These are phyloP conservation scores for Pristionchus entomophagus DNA, from an alignment of 2,888 invertebrate species.

Conservation along the genomic window DNA sequence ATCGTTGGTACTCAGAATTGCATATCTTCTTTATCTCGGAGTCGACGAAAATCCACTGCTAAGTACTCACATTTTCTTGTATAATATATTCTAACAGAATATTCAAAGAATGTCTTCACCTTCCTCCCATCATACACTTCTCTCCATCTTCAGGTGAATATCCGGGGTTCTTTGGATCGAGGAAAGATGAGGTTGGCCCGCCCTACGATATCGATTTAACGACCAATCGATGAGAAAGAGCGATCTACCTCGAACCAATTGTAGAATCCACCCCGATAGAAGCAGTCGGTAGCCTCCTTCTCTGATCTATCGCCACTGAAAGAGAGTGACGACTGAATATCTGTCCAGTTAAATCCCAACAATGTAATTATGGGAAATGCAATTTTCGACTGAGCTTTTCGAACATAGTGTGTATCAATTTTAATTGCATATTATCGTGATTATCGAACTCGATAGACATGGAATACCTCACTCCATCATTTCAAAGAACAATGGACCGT, in stretches of 20 bases:
- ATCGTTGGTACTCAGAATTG: too few relatives aligned
- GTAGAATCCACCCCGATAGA: constrained; percentile 73
- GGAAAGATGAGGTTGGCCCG: constrained; percentile 45
- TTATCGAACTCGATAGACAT: too few relatives aligned
- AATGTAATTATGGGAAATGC: too few relatives aligned
- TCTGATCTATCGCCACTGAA: neutral
- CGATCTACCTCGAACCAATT: constrained; percentile 68
- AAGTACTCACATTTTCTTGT: constrained; percentile 57
- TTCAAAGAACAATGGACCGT: too few relatives aligned
- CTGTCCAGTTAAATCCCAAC: too few relatives aligned
- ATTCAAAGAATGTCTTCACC: constrained; percentile 28
- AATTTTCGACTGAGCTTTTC: too few relatives aligned
- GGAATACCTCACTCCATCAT: too few relatives aligned
- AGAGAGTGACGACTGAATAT: too few relatives aligned
- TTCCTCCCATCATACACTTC: constrained; percentile 59
- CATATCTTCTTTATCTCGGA: too few relatives aligned
- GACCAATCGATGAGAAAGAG: neutral
- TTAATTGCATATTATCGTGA: too few relatives aligned
- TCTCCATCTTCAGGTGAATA: constrained; percentile 66
- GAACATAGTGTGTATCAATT: too few relatives aligned
- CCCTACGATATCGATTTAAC: neutral
- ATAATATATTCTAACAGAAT: neutral
- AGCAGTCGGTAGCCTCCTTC: constrained; percentile 64
- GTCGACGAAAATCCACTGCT: too few relatives aligned
- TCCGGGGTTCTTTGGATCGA: constrained; percentile 56